phyloP scores from a whole-genome alignment of 92 coral and sea anemone genomes.

The Zoanthus gigantus region DNA sequence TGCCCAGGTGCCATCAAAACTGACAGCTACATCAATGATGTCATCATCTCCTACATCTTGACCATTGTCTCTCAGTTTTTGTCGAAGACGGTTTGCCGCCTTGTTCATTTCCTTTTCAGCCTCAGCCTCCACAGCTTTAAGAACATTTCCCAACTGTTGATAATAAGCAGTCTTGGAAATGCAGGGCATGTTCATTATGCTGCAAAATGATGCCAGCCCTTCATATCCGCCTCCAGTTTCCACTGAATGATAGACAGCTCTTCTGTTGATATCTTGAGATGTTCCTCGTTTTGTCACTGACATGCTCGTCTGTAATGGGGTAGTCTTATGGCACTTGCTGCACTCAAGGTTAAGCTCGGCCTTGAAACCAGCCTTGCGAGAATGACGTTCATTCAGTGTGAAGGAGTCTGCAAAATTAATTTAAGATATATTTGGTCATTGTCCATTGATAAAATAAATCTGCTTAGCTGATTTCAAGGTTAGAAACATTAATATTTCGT shows the following conservation, averaged over 20 bases:
- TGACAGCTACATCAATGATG: conserved; percentile 21
- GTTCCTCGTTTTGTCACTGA: conserved; percentile 22
- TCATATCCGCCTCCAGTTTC: conserved; percentile 63
- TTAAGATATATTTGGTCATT: conserved; percentile 30
- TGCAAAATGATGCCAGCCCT: conserved; percentile 59
- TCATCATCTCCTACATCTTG: conserved; percentile 20
- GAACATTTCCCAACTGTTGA: conserved; percentile 40
- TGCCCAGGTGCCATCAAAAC: no score
- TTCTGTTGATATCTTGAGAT: conserved; percentile 11
- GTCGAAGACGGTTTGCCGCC: conserved; percentile 35
- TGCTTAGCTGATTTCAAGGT: conserved; percentile 24
- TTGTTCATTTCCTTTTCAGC: conserved; percentile 64
- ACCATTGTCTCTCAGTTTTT: conserved; percentile 24
- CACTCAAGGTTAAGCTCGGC: background rate
- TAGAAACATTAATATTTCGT: conserved; percentile 30
- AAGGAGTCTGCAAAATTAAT: background rate
- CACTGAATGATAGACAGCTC: conserved; percentile 55
- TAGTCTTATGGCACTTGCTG: conserved; percentile 5
- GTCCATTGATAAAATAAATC: conserved; percentile 21
- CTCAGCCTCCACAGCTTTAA: conserved; percentile 47
- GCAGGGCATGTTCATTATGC: conserved; percentile 64
- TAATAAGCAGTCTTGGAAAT: conserved; percentile 51
- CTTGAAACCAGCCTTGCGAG: conserved; percentile 13
- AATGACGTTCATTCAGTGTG: conserved; percentile 1
- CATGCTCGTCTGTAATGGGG: background rate